Conservation (phyloP, 53 echinoderm and acorn worm species). For the Astropecten irregularis region DNA sequence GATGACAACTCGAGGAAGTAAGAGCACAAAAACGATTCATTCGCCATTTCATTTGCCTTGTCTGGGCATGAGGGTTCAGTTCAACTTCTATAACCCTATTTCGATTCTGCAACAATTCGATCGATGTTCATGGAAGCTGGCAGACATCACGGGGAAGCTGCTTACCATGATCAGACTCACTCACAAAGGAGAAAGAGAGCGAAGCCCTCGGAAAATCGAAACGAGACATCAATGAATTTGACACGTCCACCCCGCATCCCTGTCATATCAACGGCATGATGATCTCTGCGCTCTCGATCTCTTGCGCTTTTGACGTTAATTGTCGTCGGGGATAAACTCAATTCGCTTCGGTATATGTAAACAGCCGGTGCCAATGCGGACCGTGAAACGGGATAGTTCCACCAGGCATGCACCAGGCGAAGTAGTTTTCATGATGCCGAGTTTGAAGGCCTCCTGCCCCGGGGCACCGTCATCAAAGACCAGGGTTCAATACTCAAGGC, state of each 20-base stretch:
- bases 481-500: background rate
- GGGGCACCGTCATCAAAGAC: constrained; percentile 9
- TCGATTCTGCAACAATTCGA: no score
- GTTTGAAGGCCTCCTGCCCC: constrained; percentile 10
- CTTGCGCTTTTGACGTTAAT: constrained; percentile 4
- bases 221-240: background rate
- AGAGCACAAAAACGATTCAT: no score
- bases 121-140: no score
- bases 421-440: constrained; percentile 10
- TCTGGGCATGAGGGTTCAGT: no score
- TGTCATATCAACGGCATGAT: constrained; percentile 15
- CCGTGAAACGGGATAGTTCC: constrained; percentile 20
- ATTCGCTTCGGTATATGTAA: constrained; percentile 11
- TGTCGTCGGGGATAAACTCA: constrained; percentile 11
- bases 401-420: background rate
- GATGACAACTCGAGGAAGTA: no score
- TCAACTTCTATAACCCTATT: no score
- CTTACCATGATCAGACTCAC: no score
- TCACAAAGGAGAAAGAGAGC: no score
- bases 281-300: constrained; percentile 2
- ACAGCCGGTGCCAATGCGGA: constrained; percentile 4
- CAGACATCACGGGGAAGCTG: no score
- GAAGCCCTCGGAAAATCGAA: no score
- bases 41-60: no score
- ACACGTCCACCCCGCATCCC: background rate